Base-by-base conservation (phyloP, 2,888 invertebrate species). In the Tiliacea aurago region DNA sequence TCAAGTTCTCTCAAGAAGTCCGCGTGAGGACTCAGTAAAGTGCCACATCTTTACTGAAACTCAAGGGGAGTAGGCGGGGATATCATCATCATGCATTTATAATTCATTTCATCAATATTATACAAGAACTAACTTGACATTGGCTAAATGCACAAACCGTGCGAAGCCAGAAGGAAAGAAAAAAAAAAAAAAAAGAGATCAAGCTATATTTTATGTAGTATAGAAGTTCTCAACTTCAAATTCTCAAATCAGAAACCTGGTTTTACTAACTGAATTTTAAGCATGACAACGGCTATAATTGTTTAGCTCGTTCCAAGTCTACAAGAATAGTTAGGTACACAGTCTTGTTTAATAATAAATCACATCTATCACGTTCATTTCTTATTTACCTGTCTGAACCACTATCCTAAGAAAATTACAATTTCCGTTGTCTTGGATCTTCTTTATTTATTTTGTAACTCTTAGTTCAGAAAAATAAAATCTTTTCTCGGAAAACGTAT, bases 381-480 rank as follows among this genome's bases (percentile, higher is more conserved):
- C 6, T n/a, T 45, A 58, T 43, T n/a, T 28, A 47, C 47, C 41
- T 59, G 45, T 45, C 51, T 78, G 41, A 33, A 41, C 20, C n/a
- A 59, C 51, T 45, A 41, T 47, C 0, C 51, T 18, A 41, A 70
- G 78, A 70, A 75, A 78, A 70, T 75, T 53, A 41, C 71, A 53
- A 23, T 73, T 76, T 76, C 67, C 55, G 33, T 59, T 59, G n/a
- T 20, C 15, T 51, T 47, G 51, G 15, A 37, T n/a, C n/a, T 59
- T 51, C 1, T n/a, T 70, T 78, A 70, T 75, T 59, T 47, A 47
- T 47, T 59, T 74, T 45, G 33, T 58, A 28, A 51, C 37, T 58
- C 18, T 9, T 18, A 9, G 11, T 33, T 43, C 49, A 58, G 13
- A 67, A 56, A 76, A 45, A 53, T 78, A 28, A 45, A 70, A 58